Percentiles rank a stretch among this genome's conserved stretches.
Evolutionary conservation across 2,888 invertebrate genomes (phyloP).

Genomic region (Yponomeuta plumbellus): DNA sequence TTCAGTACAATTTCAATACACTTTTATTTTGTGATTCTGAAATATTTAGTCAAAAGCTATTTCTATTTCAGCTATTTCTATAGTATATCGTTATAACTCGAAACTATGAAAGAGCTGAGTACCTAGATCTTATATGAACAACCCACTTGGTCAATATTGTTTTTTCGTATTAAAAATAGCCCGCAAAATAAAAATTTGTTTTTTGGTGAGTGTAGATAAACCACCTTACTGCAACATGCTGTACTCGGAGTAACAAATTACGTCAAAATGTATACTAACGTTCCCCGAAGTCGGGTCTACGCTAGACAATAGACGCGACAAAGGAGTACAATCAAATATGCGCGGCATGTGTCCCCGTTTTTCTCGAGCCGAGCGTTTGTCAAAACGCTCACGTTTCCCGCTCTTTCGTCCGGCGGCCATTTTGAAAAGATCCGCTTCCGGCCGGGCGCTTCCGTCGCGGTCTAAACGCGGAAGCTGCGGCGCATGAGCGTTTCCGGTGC

Average conservation of each 20-base stretch:
- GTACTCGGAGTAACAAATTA: conserved; percentile 29
- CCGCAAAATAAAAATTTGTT: no score
- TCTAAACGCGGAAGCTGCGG: conserved; percentile 55
- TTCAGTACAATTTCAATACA: no score
- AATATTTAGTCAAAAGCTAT: no score
- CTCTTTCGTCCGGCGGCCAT: conserved; percentile 66
- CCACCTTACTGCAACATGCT: conserved; percentile 18
- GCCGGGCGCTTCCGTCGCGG: conserved; percentile 44
- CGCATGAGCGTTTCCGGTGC: conserved; percentile 52
- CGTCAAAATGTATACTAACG: conserved; percentile 27
- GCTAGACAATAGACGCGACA: conserved; percentile 24
- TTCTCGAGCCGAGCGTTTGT: conserved; percentile 61
- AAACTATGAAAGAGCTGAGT: no score
- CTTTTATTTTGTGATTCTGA: no score
- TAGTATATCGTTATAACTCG: no score
- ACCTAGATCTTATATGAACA: no score
- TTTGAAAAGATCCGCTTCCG: conserved; percentile 65
- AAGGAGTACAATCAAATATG: conserved; percentile 46
- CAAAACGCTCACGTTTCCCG: conserved; percentile 72
- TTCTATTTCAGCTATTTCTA: no score
- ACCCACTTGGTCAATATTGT: no score
- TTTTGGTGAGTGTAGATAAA: no score
- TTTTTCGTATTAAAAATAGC: no score
- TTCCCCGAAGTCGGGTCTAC: conserved; percentile 7
- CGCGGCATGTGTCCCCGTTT: conserved; percentile 52